Evolutionary conservation across 2,113 vertebrate species (phyloP).

Genomic region (Pandion haliaetus): DNA sequence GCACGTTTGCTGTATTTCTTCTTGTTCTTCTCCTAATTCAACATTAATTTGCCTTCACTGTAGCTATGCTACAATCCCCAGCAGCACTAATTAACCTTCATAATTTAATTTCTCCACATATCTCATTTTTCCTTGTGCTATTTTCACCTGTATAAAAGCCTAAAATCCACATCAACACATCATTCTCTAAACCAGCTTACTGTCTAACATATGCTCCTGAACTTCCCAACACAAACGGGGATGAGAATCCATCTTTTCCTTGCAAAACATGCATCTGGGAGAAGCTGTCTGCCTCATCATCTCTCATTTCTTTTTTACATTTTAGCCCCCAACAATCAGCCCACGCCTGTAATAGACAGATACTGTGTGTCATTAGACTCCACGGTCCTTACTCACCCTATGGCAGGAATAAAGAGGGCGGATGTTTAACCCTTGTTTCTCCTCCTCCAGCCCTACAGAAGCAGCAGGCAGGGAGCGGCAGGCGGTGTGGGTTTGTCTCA

Average conservation of each 20-base stretch:
- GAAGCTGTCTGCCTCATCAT: not conserved
- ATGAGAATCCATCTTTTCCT: not conserved
- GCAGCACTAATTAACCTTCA: not conserved
- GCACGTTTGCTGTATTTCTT: not conserved
- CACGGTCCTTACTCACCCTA: not conserved
- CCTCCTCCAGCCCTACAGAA: rapidly evolving
- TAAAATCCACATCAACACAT: not conserved
- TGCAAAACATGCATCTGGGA: not conserved
- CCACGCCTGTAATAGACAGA: not conserved
- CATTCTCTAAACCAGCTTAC: not conserved
- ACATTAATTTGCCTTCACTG: not conserved
- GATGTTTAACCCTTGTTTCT: not conserved
- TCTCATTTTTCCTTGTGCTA: not conserved
- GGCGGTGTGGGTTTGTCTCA: not conserved
- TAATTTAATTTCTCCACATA: not conserved
- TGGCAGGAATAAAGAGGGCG: not conserved
- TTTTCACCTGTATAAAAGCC: constrained; percentile 33
- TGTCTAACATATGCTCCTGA: not conserved
- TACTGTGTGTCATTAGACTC: not conserved
- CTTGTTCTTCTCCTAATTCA: not conserved
- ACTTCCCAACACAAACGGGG: not conserved
- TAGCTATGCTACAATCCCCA: not conserved
- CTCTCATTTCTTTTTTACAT: not conserved
- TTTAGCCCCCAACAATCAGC: constrained; percentile 4
- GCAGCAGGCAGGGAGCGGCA: not conserved